Evolutionary conservation across 2,113 vertebrate species (phyloP), one percentile per base, ranked within the genome.

Genomic region (Bucco capensis): DNA sequence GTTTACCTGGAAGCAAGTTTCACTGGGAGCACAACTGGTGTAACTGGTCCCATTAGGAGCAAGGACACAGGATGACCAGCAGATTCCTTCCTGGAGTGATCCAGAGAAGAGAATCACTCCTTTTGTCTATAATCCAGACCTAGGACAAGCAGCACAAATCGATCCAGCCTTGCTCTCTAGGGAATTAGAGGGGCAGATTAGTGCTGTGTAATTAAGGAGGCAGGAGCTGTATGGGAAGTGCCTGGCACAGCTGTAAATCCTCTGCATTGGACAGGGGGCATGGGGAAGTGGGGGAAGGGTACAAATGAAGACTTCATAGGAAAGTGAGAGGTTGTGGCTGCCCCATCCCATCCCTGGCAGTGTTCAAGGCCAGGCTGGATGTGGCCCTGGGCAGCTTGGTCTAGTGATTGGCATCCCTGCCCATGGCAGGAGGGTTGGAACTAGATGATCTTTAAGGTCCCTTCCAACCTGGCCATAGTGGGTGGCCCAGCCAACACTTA

Each of bases 191-290:
- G 66, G 47, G 33, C 46, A 10, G 54, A 40, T 57, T 44, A 60
- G 22, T 10, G 51, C 21, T 44, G 47, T 38, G 40, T 42, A 73
- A 78, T 81, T 57, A 74, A 62, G 37, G 19, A 66, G 51, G 30
- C 2, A 2, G 28, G 17, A 49, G 28, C 46, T 2, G 15, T 12
- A 3, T 2, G 35, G 61, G 37, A 75, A 56, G 61, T 1, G 6
- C 65, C 54, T 49, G 50, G n/a, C 31, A 40, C 1, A 0, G 58
- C 56, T 57, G 58, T 19, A 79, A 61, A 22, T 10, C 44, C 31
- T 6, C 15, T 33, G 9, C 35, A 5, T 21, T 0, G 0, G 33
- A 38, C 5, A 8, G 56, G 42, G 2, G 0, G 51, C 42, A 15
- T 0, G 1, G 33, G 51, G 38, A 40, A 57, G 28, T 0, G 12